Percentiles rank a stretch among this genome's conserved stretches.
Evolutionary conservation across 1,140 invertebrate species (phyloP).

Genomic region (Limonius californicus): DNA sequence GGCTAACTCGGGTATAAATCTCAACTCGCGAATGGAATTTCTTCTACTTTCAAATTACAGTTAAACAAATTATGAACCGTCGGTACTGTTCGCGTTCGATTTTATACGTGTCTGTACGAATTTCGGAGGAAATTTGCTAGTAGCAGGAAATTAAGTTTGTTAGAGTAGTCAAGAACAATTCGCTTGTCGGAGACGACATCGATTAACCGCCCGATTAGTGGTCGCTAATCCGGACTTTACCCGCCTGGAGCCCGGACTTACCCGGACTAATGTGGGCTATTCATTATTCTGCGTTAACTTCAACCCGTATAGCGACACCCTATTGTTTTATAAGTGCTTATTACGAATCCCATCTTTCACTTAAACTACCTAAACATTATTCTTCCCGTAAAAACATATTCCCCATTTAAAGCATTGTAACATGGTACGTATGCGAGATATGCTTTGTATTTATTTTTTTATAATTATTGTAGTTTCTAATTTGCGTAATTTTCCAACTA

Average conservation of each 20-base stretch:
- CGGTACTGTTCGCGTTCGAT: too few relatives aligned
- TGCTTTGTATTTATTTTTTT: too few relatives aligned
- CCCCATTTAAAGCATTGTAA: too few relatives aligned
- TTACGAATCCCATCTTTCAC: background rate
- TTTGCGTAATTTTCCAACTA: too few relatives aligned
- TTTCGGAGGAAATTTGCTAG: too few relatives aligned
- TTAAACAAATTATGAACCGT: background rate
- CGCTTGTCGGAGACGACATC: conserved; percentile 21
- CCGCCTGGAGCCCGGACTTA: conserved; percentile 22
- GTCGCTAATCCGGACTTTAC: conserved; percentile 26
- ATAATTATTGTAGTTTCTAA: too few relatives aligned
- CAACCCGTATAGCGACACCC: conserved; percentile 20
- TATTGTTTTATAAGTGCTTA: conserved; percentile 19
- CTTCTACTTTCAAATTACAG: conserved; percentile 2
- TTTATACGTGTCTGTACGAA: too few relatives aligned
- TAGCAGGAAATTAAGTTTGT: too few relatives aligned
- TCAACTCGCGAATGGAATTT: conserved; percentile 20
- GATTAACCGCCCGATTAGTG: conserved; percentile 27
- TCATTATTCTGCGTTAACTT: conserved; percentile 23
- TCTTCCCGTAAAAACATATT: background rate
- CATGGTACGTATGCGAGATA: too few relatives aligned
- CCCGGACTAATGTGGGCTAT: conserved; percentile 25
- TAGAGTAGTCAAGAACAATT: too few relatives aligned
- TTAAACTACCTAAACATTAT: background rate
- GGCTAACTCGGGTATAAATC: conserved; percentile 38